These are phyloP conservation scores for Tylochromis polylepis DNA, from an alignment of 2,113 vertebrate genomes.

Conservation along the genomic window DNA sequence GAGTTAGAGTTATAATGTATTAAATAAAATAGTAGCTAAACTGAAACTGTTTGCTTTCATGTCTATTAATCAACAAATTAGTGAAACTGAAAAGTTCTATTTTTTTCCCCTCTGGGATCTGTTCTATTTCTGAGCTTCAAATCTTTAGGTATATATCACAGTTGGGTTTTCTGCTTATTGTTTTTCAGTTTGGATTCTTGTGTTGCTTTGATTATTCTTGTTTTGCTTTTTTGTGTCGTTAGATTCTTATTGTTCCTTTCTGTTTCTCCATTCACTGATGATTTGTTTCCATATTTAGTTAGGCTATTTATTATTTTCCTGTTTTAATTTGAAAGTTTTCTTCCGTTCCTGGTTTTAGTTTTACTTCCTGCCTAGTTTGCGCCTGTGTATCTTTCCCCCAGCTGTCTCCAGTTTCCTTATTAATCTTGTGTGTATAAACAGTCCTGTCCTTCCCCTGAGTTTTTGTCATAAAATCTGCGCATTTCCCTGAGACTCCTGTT, in stretches of 20 bases:
- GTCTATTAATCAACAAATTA: neutral
- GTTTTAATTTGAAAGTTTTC: neutral
- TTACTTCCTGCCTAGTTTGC: neutral
- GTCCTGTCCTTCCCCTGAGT: neutral
- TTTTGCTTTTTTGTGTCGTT: neutral
- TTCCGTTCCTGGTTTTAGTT: neutral
- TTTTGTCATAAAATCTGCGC: neutral
- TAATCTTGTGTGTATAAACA: neutral
- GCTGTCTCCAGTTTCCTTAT: neutral
- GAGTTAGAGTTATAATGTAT: neutral
- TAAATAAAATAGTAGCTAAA: neutral
- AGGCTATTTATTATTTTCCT: neutral
- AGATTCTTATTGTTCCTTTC: neutral
- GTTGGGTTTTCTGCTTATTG: neutral
- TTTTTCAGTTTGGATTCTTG: neutral
- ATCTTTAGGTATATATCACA: neutral
- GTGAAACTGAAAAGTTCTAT: neutral
- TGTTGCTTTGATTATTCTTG: neutral
- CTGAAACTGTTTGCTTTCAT: neutral
- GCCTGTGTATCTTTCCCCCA: neutral
- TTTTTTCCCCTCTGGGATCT: too few relatives aligned
- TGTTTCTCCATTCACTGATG: neutral
- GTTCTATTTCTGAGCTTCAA: too few relatives aligned
- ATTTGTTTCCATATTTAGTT: rapidly evolving
- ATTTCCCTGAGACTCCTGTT: neutral